Evolutionary conservation across 2,888 invertebrate genomes (phyloP), one percentile per base, ranked within the genome.

Genomic region (Habrosyne pyritoides): DNA sequence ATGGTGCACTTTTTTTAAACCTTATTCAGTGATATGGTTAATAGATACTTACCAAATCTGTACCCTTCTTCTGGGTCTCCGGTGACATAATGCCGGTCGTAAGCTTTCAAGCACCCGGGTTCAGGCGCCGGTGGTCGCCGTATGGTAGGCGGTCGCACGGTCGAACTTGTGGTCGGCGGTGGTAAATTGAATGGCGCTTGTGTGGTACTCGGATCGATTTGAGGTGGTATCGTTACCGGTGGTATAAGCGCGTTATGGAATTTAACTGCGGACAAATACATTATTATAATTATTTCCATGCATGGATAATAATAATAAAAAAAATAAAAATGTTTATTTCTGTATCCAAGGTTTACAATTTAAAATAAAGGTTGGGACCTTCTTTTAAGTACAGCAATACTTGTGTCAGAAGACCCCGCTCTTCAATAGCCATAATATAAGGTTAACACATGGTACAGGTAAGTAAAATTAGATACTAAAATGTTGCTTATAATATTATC

Each of bases 11-110:
- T n/a, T n/a, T n/a, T n/a, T n/a, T n/a, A 7, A 24, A 7, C 7
- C 24, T 5, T 24, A 7, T 3, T 24, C 24, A 24, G 24, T n/a
- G 24, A 42, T 49, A 21, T 55, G n/a, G 24, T n/a, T 30, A 26
- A 36, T 52, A 33, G 18, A 47, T 53, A 71, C 89, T 84, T 79
- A 95, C 95, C 95, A 66, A 95, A 95, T 83, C 95, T 87, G 74
- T 93, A 94, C 0, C 94, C 94, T 65, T 93, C 93, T 0, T 88
- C 86, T 2, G 92, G 88, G 51, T 93, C 84, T 0, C 94, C 93
- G 6, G 91, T 84, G 60, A 86, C 55, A 93, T 91, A 91, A 53
- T 75, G 69, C 0, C 81, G 94, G 59, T 93, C 92, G 68, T 88
- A 82, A 0, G 90, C 79, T 80, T 90, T 47, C 91, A 95, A 65